Evolutionary conservation across 2,888 invertebrate species (phyloP), one percentile per base, ranked within the genome.

Genomic region (Cylloceria caligata): DNA sequence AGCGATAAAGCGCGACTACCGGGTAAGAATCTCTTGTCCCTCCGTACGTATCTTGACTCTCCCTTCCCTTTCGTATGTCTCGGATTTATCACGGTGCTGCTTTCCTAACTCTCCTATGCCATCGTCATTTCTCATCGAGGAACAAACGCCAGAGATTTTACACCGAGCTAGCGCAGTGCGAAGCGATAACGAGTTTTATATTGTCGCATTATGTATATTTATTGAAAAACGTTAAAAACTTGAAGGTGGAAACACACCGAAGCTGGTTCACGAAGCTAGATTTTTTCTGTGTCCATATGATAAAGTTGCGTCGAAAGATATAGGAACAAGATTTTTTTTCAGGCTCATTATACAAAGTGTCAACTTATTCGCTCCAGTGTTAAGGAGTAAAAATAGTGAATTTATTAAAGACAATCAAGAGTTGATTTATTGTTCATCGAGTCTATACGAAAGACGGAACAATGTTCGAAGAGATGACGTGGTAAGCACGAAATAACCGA

Each of bases 241-340:
- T 5, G 30, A 5, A 3, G 30, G 30, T 30, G n/a, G 19, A 69
- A 75, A 69, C 7, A 55, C 19, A 27, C n/a, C 45, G 64, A 30
- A 69, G 81, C 78, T 81, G 73, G 78, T 81, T 78, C 77, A 34
- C 5, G n/a, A 68, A 62, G 55, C 27, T 47, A 13, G 42, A n/a
- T 45, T 45, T n/a, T 16, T 45, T 13, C 45, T 11, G 3, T 42
- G 11, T 11, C 13, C 9, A 42, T 13, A 13, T 42, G 2, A 42
- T 2, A 42, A 36, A 36, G 11, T 36, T 9, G 1, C n/a, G 13
- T 21, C 49, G 19, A 36, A 52, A 5, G 16, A 21, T 57, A 39
- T 21, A 42, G 27, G 39, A n/a, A 16, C 16, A 5, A 45, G 16
- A 30, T 39, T 67, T 64, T 13, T 73, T 77, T 74, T 47, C 57